Evolutionary conservation across 2,113 vertebrate genomes (phyloP), one percentile per base, ranked within the genome.

Genomic region (Seriola dumerili): DNA sequence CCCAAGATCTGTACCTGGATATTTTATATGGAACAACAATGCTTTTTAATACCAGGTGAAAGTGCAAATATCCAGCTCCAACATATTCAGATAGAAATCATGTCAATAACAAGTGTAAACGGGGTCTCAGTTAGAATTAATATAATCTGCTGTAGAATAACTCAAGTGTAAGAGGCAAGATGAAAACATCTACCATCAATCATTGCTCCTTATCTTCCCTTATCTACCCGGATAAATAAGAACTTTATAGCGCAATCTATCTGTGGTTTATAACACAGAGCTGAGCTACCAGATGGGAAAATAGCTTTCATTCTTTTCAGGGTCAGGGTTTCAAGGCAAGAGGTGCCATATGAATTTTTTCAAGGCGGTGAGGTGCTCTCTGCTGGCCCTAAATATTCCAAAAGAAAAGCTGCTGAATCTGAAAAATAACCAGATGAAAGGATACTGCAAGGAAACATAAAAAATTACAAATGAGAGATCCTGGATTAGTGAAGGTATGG

Each of bases 311-410:
- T 66, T 70, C 16, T 17, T n/a, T 38, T 57, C 16, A 68, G 32
- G 66, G 40, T 82, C 73, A 73, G n/a, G 55, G 13, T 72, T 67
- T 67, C 25, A 4, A 80, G 70, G 44, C 38, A 50, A 17, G 23
- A 44, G 65, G 4, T 52, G 25, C 44, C 34, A 42, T 23, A 58
- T 63, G 23, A 72, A 52, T 58, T 19, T 59, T 71, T 57, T 21
- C 65, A 76, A 80, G 0, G 3, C 54, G 58, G 19, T 44, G 29
- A 57, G 54, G 14, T 55, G 34, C 23, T 44, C 36, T 38, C 55
- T 32, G 38, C 29, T 40, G 2, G n/a, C 44, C 8, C 54, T 29
- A 42, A 48, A 44, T 34, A 21, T 42, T 63, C 48, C n/a, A 48
- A 57, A 61, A 59, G 38, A 70, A 54, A 48, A 32, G 32, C 71